Base-by-base conservation (phyloP, 2,113 vertebrate species). In the Garra rufa region DNA sequence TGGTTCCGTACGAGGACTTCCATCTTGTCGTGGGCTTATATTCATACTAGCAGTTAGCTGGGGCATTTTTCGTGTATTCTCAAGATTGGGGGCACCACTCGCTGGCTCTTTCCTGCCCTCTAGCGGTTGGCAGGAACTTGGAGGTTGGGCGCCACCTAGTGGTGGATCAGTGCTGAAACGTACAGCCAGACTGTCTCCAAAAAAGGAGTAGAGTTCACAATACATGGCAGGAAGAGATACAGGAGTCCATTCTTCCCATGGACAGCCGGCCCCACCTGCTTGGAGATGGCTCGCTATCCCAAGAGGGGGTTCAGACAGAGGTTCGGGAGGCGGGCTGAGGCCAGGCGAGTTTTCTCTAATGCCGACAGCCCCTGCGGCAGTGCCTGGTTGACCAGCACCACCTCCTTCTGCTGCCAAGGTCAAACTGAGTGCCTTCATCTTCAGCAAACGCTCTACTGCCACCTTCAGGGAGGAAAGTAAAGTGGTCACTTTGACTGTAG, bases 141-240 rank as follows among this genome's bases (percentile, higher is more conserved):
- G 81, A 55, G 86, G 78, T 0, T 88, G n/a, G 88, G 84, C 15
- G 73, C 87, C 67, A 59, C 88, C 90, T 17, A 69, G 89, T 9
- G 93, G 93, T 0, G 94, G 93, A 0, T 95, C 96, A 0, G 96
- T 98, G 57, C 97, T 97, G 0, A 98, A 97, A 43, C 97, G 93
- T 6, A 95, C 93, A 0, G 97, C 96, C 83, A 98, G 48, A 85
- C 97, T 98, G 92, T 98, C 97, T 0, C 97, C 97, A 1, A 98
- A 98, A 85, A 98, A 98, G 24, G 94, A 95, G 84, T 98, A 98
- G 1, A 98, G 95, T 90, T 98, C 96, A 0, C 92, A 91, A 90
- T 98, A 98, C 93, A 96, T 96, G 76, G 91, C 95, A 0, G 95
- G 94, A 1, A 97, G 92, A 3, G 95, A 92, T 9, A 95, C 94